These are phyloP conservation scores for Drosophila funebris DNA, from an alignment of 1,140 invertebrate species.

Conservation along the genomic window DNA sequence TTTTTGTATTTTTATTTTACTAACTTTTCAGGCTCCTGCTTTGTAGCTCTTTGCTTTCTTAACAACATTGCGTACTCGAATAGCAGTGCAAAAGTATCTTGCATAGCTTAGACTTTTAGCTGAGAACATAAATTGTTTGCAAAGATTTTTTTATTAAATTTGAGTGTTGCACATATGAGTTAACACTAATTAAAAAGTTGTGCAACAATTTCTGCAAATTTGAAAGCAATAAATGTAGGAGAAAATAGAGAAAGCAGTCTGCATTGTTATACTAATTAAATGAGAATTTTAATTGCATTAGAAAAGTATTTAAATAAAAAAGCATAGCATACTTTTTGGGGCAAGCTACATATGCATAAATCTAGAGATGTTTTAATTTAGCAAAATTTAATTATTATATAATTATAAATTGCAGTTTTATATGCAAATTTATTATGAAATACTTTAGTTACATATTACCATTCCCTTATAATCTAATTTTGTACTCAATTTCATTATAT, in stretches of 20 bases:
- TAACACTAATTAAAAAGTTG: constrained; percentile 19
- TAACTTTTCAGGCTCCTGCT: too few species aligned
- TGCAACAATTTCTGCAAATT: not conserved
- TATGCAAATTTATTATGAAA: not conserved
- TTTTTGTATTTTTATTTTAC: not conserved
- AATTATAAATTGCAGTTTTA: too few species aligned
- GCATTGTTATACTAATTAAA: not conserved
- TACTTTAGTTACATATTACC: not conserved
- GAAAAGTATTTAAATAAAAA: not conserved
- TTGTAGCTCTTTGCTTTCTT: too few species aligned
- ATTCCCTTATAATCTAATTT: too few species aligned
- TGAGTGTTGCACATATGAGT: constrained; percentile 6
- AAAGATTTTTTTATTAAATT: not conserved
- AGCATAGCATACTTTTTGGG: constrained; percentile 29
- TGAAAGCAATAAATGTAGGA: not conserved
- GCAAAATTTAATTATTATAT: too few species aligned
- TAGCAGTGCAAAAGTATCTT: not conserved
- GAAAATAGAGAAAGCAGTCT: not conserved
- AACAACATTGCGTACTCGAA: not conserved
- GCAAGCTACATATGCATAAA: not conserved
- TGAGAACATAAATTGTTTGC: not conserved
- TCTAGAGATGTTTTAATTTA: not conserved
- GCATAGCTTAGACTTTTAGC: not conserved
- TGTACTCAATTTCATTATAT: too few species aligned
- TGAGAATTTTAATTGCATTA: not conserved